phyloP scores from a whole-genome alignment of 2,888 invertebrate genomes.

The Platerodrilus igneus region DNA sequence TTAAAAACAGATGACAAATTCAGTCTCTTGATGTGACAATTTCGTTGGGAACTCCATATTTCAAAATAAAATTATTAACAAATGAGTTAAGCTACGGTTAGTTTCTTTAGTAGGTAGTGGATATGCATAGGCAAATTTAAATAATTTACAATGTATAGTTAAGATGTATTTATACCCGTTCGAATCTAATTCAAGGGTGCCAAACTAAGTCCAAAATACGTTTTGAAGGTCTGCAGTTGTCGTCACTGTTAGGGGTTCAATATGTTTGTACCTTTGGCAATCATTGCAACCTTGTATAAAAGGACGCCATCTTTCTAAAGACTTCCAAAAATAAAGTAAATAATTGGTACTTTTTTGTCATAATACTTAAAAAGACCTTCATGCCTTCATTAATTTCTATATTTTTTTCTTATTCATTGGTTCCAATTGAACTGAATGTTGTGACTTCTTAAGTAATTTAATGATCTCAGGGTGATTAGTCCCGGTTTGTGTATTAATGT shows the following conservation, averaged over 20 bases:
- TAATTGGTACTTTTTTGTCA: too few species aligned
- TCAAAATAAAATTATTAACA: conserved; percentile 24
- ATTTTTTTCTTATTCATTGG: too few species aligned
- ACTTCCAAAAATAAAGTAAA: too few species aligned
- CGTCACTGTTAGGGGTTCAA: conserved; percentile 20
- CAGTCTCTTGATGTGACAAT: conserved; percentile 22
- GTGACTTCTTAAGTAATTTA: too few species aligned
- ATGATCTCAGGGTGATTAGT: too few species aligned
- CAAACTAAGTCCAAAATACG: conserved; percentile 21
- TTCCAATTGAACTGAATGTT: too few species aligned
- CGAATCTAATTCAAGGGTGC: conserved; percentile 8
- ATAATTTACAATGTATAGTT: conserved; percentile 20
- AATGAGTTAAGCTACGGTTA: conserved; percentile 13
- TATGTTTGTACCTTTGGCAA: conserved; percentile 24
- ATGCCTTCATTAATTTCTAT: too few species aligned
- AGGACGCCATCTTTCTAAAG: conserved; percentile 21
- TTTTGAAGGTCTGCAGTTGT: conserved; percentile 24
- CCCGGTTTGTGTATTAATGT: too few species aligned
- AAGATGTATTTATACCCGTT: conserved; percentile 17
- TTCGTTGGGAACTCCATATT: conserved; percentile 21
- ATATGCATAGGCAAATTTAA: conserved; percentile 9
- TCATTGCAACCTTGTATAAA: conserved; percentile 26
- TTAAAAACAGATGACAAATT: conserved; percentile 9
- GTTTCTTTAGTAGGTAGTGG: background rate
- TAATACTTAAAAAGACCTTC: too few species aligned